phyloP scores from a whole-genome alignment of 2,888 invertebrate species.

The Phortica magna region DNA sequence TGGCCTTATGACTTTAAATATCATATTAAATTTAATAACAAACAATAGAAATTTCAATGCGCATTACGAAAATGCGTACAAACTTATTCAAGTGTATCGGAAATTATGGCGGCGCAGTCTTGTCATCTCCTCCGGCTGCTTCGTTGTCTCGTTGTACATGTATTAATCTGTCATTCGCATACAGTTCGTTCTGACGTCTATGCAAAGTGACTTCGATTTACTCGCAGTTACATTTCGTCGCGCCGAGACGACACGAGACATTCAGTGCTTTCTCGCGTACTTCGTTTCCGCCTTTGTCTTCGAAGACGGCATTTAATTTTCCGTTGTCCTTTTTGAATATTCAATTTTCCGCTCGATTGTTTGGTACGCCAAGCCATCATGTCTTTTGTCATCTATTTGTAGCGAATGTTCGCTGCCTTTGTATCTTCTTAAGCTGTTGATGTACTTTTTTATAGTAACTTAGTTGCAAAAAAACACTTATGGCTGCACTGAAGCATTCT shows the following conservation, averaged over 20 bases:
- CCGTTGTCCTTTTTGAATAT: slow-evolving; percentile 13
- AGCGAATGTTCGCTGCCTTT: not conserved
- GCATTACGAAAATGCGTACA: no score
- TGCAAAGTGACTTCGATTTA: not conserved
- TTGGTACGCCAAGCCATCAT: not conserved
- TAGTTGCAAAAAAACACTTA: slow-evolving; percentile 18
- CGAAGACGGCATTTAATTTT: slow-evolving; percentile 4
- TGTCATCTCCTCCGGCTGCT: not conserved
- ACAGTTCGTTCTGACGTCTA: not conserved
- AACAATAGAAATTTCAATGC: no score
- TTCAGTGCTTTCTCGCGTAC: not conserved
- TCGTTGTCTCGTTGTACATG: not conserved
- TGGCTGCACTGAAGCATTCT: slow-evolving; percentile 42
- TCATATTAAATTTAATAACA: no score
- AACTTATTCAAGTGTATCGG: not conserved
- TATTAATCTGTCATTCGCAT: not conserved
- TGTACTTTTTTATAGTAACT: not conserved
- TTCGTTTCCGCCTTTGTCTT: slow-evolving; percentile 11
- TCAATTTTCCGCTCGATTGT: slow-evolving; percentile 30
- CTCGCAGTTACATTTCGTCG: not conserved
- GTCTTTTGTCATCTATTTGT: slow-evolving; percentile 9
- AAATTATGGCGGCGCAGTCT: not conserved
- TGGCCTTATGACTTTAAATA: no score
- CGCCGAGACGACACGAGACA: not conserved
- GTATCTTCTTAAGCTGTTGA: not conserved